Evolutionary conservation across 2,888 invertebrate species (phyloP).

Genomic region (Nezara viridula): DNA sequence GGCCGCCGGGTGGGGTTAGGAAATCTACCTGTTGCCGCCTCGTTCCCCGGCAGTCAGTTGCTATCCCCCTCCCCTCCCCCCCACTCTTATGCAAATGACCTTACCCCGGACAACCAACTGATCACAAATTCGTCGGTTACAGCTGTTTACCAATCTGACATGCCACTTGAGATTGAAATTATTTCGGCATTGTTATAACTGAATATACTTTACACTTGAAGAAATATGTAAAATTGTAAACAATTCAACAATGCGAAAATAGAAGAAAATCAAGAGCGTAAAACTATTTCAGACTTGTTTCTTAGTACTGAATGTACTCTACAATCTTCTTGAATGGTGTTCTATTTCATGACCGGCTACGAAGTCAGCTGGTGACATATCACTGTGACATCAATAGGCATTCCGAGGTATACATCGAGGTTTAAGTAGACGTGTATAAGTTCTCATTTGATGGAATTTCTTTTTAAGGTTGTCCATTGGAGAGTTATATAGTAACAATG

Average conservation of each 20-base stretch:
- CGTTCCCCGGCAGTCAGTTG: not conserved
- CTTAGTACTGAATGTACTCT: not conserved
- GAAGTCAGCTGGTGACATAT: no score
- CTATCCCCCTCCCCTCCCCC: not conserved
- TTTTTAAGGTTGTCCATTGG: no score
- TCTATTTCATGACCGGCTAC: no score
- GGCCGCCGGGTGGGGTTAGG: slow-evolving; percentile 31
- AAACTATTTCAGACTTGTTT: not conserved
- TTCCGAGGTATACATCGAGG: no score
- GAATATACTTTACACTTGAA: not conserved
- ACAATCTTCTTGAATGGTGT: not conserved
- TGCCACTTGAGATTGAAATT: slow-evolving; percentile 1
- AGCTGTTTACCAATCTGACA: slow-evolving; percentile 11
- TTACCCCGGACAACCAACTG: not conserved
- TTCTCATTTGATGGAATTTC: no score
- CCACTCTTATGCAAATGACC: not conserved
- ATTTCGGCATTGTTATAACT: not conserved
- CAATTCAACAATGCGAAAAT: not conserved
- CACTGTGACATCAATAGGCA: no score
- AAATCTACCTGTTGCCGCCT: slow-evolving; percentile 14
- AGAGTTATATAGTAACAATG: no score
- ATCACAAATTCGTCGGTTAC: not conserved
- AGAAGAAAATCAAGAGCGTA: not conserved
- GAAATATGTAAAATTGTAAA: not conserved
- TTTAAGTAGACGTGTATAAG: no score